Percentiles rank a stretch among this genome's conserved stretches.
phyloP scores from a whole-genome alignment of 37 sponge, comb jelly and placozoan species.

The Mnemiopsis leidyi region DNA sequence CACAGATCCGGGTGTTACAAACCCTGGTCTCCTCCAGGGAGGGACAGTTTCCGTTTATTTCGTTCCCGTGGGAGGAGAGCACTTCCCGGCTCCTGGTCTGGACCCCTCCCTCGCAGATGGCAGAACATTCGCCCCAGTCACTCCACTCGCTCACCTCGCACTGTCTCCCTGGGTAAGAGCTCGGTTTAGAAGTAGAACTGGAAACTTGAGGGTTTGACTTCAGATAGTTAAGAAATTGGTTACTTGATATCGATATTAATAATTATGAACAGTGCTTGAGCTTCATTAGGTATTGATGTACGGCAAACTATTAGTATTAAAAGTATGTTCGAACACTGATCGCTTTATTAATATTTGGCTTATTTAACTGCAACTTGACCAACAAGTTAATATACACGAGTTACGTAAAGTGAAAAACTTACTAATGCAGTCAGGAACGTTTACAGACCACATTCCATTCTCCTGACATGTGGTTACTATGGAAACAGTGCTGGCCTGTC shows the following conservation, averaged over 20 bases:
- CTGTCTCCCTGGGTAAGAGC: background rate
- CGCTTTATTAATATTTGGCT: too few species aligned
- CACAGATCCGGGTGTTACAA: slow-evolving; percentile 11
- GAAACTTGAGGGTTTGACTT: too few species aligned
- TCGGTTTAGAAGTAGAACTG: too few species aligned
- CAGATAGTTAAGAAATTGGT: too few species aligned
- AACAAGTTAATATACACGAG: too few species aligned
- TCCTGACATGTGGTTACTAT: slow-evolving; percentile 48
- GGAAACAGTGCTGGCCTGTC: slow-evolving; percentile 1
- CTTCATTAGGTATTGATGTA: too few species aligned
- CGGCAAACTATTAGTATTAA: too few species aligned
- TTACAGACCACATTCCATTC: background rate
- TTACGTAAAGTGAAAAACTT: background rate
- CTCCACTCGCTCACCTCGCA: slow-evolving; percentile 57
- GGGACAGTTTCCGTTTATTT: slow-evolving; percentile 58
- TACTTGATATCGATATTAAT: too few species aligned
- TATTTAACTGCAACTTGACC: too few species aligned
- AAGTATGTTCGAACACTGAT: too few species aligned
- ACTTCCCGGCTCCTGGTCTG: background rate
- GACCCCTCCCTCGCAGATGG: background rate
- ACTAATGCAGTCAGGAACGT: slow-evolving; percentile 45
- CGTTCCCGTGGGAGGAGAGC: slow-evolving; percentile 6
- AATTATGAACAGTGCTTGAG: too few species aligned
- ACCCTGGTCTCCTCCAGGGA: background rate
- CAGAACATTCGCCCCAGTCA: slow-evolving; percentile 29